Base-by-base conservation (phyloP, 2,113 vertebrate genomes). In the Patagioenas fasciata region DNA sequence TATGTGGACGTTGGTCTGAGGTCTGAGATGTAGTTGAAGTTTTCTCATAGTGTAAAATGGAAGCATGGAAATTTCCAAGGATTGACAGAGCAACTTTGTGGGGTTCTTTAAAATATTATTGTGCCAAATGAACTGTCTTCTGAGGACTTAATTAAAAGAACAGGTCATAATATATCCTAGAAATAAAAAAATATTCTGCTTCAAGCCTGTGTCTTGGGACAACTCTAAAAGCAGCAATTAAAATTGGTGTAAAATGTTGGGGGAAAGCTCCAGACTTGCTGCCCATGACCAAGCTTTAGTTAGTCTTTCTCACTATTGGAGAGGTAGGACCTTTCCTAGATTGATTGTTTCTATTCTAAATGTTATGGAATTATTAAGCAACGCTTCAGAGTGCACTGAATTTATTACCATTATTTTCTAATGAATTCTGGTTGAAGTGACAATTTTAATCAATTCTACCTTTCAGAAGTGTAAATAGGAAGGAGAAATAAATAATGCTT, bases 371-470 rank as follows among this genome's bases (percentile, higher is more conserved):
- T 89, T 95, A 95, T 93, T 91, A 97, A 94, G 81, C 84, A 95
- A 80, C 2, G 4, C 38, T 92, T 91, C 66, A 66, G 56, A 71
- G 62, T 36, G 36, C 53, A 65, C 72, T 94, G 89, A 92, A 96
- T 94, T 96, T 89, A 93, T 78, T 16, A 36, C 32, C 48, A 64
- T 96, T 95, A 89, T 80, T 93, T 94, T 88, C 51, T 91, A 93
- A 95, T 93, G 78, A 93, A 96, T 96, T 94, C 91, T 97, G 61
- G 47, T 97, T 66, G 54, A 91, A 83, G 70, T 78, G 94, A 89
- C 93, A 94, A 88, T 65, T 92, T 81, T 88, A 95, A 96, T 97
- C 91, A 94, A 89, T 97, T 89, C 64, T 66, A 87, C 86, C 80
- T 81, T 89, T 85, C 72, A 83, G 74, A 91, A 95, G 62, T 70